Percentiles rank a stretch among this genome's conserved stretches.
These are phyloP conservation scores for Desoria tigrina DNA, from an alignment of 2,888 invertebrate species.

Conservation along the genomic window DNA sequence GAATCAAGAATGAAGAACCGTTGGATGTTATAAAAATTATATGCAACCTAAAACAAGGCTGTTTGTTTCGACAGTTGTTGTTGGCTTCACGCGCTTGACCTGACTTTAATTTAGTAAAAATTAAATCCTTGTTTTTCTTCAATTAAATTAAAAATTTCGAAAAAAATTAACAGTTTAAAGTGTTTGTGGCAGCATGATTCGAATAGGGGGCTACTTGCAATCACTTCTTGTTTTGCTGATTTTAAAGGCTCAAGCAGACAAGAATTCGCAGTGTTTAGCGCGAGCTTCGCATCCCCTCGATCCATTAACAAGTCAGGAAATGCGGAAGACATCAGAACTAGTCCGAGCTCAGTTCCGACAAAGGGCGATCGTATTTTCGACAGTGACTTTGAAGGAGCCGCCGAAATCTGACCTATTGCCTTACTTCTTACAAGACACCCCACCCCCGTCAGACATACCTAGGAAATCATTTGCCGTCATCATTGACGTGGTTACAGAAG, in stretches of 20 bases:
- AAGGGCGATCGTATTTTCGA: background rate
- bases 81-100: too few relatives aligned
- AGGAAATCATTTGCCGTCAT: slow-evolving; percentile 20
- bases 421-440: slow-evolving; percentile 11
- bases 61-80: too few relatives aligned
- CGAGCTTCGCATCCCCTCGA: slow-evolving; percentile 12
- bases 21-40: too few relatives aligned
- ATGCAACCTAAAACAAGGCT: too few relatives aligned
- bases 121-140: too few relatives aligned
- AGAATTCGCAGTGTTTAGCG: background rate
- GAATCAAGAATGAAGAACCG: too few relatives aligned
- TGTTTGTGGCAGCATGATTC: too few relatives aligned
- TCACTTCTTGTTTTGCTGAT: background rate
- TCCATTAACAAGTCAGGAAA: background rate
- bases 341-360: background rate
- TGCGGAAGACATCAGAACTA: background rate
- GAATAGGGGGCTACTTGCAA: too few relatives aligned
- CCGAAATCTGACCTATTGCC: slow-evolving; percentile 27
- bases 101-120: too few relatives aligned
- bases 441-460: slow-evolving; percentile 12
- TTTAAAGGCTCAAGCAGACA: background rate
- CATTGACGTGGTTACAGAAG: background rate
- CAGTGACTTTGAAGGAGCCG: slow-evolving; percentile 19
- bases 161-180: too few relatives aligned
- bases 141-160: too few relatives aligned